Conservation (phyloP, 2,797 vertebrate genomes). For the Dryobates pubescens region DNA sequence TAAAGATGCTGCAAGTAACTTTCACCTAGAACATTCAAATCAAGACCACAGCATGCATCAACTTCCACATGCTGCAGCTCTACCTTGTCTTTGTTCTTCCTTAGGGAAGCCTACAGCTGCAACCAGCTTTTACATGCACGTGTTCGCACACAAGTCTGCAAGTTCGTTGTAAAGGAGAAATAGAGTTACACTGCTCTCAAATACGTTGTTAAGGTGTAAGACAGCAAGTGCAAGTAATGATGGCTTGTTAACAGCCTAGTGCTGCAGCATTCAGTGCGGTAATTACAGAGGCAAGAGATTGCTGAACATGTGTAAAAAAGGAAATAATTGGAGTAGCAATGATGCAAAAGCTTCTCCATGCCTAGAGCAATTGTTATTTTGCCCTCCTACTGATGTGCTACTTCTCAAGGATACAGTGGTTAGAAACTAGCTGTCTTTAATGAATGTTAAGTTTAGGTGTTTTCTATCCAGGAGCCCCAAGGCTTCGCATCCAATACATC, state of each 20-base stretch:
- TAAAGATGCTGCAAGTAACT: neutral
- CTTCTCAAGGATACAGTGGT: neutral
- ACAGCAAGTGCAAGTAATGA: conserved; percentile 20
- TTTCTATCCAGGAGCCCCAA: neutral
- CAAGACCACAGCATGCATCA: rapidly evolving
- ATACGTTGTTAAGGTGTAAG: neutral
- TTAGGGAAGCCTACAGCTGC: neutral
- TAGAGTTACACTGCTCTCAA: neutral
- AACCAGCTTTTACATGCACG: rapidly evolving
- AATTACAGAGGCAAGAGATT: conserved; percentile 60
- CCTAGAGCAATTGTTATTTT: conserved; percentile 55
- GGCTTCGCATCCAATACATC: neutral
- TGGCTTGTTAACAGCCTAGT: conserved; percentile 40
- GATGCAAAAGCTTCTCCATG: conserved; percentile 33
- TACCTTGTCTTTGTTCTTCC: neutral
- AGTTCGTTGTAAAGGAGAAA: neutral
- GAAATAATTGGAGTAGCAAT: conserved; percentile 63
- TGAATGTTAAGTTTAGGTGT: neutral
- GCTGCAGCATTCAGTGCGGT: neutral
- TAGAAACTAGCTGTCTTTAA: neutral
- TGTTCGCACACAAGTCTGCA: neutral
- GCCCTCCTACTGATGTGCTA: conserved; percentile 38
- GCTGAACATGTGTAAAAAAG: conserved; percentile 44
- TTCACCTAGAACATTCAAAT: neutral
- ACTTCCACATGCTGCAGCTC: neutral